These are phyloP conservation scores for Acheta domesticus DNA, from an alignment of 2,888 invertebrate genomes.

Conservation along the genomic window DNA sequence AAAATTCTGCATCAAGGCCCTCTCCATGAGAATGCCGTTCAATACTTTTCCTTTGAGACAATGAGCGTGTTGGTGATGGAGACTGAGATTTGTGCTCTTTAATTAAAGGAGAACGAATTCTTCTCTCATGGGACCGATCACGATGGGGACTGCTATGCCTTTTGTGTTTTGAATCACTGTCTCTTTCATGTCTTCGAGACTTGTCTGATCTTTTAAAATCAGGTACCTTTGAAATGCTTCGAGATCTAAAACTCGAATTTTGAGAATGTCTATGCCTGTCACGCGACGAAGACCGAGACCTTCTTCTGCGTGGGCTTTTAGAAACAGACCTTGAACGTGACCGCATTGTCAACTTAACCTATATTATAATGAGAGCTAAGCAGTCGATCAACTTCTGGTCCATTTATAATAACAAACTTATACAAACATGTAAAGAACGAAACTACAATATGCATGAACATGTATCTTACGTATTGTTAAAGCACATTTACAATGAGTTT, in stretches of 20 bases:
- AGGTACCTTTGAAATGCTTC: conserved; percentile 19
- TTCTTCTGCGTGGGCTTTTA: conserved; percentile 23
- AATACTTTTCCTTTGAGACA: not conserved
- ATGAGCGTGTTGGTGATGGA: not conserved
- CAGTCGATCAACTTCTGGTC: no score
- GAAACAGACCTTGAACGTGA: conserved; percentile 27
- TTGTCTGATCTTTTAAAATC: conserved; percentile 21
- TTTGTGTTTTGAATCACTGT: conserved; percentile 20
- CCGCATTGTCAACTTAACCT: conserved; percentile 22
- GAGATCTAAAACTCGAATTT: not conserved
- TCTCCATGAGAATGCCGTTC: not conserved
- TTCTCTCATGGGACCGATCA: not conserved
- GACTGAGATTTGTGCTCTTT: not conserved
- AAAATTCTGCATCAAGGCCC: conserved; percentile 38
- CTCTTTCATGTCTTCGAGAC: conserved; percentile 23
- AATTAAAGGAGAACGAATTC: not conserved
- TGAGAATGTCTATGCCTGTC: conserved; percentile 20
- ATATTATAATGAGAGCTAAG: no score
- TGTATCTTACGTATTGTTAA: no score
- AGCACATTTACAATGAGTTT: no score
- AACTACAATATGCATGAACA: no score
- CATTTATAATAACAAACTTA: no score
- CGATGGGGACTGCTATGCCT: not conserved
- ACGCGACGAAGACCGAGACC: conserved; percentile 24
- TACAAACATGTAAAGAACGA: no score